phyloP scores from a whole-genome alignment of 2,888 invertebrate species.

The Coelogynopora nodosa region DNA sequence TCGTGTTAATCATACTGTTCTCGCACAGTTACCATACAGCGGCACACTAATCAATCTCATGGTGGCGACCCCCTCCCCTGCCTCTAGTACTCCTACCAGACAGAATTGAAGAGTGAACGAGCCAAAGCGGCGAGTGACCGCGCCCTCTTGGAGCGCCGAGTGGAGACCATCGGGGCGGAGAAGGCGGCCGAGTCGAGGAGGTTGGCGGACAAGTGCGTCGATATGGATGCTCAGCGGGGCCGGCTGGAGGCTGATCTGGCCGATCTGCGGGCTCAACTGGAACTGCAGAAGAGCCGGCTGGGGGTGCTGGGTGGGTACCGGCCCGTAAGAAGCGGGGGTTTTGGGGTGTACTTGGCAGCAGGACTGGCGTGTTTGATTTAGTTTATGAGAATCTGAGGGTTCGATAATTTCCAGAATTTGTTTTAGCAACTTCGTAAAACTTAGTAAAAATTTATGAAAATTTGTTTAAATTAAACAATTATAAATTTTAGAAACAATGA shows the following conservation, averaged over 20 bases:
- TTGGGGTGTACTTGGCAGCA: no score
- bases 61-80: no score
- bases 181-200: not conserved
- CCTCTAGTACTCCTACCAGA: not conserved
- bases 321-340: not conserved
- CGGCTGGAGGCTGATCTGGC: not conserved
- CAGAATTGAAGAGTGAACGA: not conserved
- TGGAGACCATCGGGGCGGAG: not conserved
- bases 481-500: no score
- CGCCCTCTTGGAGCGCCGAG: constrained; percentile 37
- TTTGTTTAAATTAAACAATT: no score
- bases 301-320: not conserved
- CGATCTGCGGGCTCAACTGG: not conserved
- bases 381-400: no score
- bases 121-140: not conserved
- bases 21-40: no score
- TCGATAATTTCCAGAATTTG: no score
- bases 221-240: not conserved
- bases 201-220: not conserved
- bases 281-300: not conserved
- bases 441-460: no score
- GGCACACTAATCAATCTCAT: no score
- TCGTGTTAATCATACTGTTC: no score
- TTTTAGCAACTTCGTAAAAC: no score
- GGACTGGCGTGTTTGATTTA: no score